Percentiles rank a stretch among this genome's conserved stretches.
Conservation (phyloP, 1,140 invertebrate genomes). For the Ctenoplectra terminalis region DNA sequence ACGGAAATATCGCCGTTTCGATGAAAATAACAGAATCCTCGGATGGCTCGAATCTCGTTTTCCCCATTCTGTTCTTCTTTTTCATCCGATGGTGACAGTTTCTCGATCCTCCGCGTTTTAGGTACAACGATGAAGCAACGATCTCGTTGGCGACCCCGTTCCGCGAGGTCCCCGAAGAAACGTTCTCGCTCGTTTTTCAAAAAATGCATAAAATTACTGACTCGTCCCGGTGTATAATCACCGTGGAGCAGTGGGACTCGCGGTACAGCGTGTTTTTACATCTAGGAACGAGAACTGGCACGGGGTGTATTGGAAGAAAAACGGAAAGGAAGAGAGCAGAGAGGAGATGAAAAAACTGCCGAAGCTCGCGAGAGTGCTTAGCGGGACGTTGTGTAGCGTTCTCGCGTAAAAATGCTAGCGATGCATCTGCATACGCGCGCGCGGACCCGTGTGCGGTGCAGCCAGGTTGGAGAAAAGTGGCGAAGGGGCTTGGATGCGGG, state of each 20-base stretch:
- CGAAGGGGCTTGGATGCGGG: background rate
- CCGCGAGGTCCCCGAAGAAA: background rate
- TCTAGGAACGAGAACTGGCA: background rate
- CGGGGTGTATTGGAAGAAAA: background rate
- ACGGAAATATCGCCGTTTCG: too few species aligned
- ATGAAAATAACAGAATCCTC: too few species aligned
- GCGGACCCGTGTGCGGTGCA: background rate
- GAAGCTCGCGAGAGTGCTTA: constrained; percentile 31
- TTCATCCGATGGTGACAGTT: background rate
- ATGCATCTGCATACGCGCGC: constrained; percentile 56
- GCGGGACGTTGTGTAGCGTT: constrained; percentile 36
- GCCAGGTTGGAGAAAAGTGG: background rate
- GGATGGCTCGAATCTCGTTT: background rate
- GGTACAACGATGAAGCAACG: background rate
- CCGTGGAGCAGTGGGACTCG: background rate
- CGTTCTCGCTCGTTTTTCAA: background rate
- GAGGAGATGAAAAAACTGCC: constrained; percentile 46
- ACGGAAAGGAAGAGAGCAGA: constrained; percentile 3
- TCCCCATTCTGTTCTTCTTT: too few species aligned
- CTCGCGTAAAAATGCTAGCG: constrained; percentile 65
- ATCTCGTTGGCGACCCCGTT: background rate
- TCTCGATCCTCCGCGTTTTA: background rate
- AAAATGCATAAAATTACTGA: background rate
- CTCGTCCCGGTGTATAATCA: background rate
- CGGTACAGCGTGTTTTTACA: too few species aligned